Conservation (phyloP, 2,113 vertebrate species). For the Pycnonotus jocosus region DNA sequence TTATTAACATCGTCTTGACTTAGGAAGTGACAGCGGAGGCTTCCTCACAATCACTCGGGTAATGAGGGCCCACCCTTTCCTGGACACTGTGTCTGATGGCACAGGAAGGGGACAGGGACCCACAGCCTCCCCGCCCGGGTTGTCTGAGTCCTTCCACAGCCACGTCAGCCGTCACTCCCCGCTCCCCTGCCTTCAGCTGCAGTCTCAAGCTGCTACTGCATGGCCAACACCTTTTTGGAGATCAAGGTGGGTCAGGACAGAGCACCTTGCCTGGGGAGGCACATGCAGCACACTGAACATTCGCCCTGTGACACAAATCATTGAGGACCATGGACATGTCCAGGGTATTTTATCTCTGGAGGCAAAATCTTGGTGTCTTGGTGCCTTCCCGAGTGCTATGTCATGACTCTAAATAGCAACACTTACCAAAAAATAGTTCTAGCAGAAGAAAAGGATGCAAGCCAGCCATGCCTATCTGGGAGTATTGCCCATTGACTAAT, state of each 20-base stretch:
- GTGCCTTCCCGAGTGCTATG: neutral
- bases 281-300: neutral
- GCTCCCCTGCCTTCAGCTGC: neutral
- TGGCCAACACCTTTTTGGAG: neutral
- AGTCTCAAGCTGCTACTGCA: neutral
- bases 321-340: neutral
- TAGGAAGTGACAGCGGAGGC: neutral
- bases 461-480: conserved; percentile 33
- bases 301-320: neutral
- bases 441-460: conserved; percentile 20
- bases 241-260: neutral
- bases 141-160: fast-evolving
- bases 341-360: neutral
- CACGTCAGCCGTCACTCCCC: fast-evolving
- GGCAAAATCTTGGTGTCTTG: neutral
- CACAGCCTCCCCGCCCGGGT: fast-evolving
- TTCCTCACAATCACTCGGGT: neutral
- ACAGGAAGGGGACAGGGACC: neutral
- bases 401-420: conserved; percentile 35
- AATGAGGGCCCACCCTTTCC: conserved; percentile 27
- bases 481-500: conserved; percentile 5
- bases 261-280: neutral
- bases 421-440: conserved; percentile 23
- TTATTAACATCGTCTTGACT: neutral
- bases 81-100: neutral